Conservation (phyloP, 2,113 vertebrate genomes). For the Crypturellus undulatus region DNA sequence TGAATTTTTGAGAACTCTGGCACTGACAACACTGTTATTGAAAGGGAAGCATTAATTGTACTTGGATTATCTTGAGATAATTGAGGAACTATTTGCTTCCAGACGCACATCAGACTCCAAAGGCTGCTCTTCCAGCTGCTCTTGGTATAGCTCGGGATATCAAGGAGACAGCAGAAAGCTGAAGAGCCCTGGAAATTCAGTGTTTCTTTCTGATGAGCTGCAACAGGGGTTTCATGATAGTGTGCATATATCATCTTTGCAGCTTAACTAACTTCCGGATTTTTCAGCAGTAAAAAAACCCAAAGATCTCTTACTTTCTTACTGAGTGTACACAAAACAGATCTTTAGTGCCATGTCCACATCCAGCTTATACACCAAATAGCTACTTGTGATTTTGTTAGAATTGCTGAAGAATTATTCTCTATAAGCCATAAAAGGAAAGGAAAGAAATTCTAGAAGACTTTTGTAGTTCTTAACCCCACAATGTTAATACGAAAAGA, state of each 20-base stretch:
- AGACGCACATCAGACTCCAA: conserved; percentile 11
- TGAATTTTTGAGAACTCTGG: conserved; percentile 42
- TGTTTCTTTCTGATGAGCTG: not conserved
- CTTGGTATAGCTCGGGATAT: not conserved
- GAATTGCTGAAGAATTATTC: not conserved
- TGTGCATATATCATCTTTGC: not conserved
- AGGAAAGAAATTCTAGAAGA: not conserved
- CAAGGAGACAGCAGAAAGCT: not conserved
- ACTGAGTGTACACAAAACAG: not conserved
- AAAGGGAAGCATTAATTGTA: conserved; percentile 59
- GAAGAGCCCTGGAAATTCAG: conserved; percentile 3
- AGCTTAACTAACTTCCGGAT: not conserved
- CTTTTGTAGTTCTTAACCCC: not conserved
- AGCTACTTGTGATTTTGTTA: not conserved
- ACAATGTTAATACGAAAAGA: not conserved
- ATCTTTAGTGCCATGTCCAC: not conserved
- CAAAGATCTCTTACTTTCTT: not conserved
- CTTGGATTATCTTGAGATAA: conserved; percentile 43
- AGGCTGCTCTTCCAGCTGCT: conserved; percentile 8
- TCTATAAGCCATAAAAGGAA: not conserved
- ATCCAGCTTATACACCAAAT: not conserved
- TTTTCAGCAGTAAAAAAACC: not conserved
- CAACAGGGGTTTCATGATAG: not conserved
- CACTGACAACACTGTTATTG: conserved; percentile 35
- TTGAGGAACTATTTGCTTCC: conserved; percentile 32